Conservation (phyloP, 2,797 vertebrate genomes). For the Enteromius argenteus region DNA sequence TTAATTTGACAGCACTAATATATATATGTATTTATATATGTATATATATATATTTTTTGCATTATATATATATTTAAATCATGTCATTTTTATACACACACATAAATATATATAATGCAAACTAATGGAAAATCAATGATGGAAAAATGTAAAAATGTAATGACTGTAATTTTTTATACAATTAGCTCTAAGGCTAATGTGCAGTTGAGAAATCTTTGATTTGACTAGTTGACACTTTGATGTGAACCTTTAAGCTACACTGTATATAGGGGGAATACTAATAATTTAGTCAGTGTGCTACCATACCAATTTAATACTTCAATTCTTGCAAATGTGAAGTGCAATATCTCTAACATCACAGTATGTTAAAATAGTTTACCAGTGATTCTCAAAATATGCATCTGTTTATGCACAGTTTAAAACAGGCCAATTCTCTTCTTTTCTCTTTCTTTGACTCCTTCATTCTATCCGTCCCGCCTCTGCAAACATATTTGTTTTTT, state of each 20-base stretch:
- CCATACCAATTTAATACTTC: too few relatives aligned
- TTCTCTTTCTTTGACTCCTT: neutral
- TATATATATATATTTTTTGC: too few relatives aligned
- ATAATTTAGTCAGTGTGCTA: neutral
- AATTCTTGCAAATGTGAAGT: neutral
- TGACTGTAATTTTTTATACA: neutral
- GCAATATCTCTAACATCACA: neutral
- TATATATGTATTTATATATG: too few relatives aligned
- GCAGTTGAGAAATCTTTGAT: neutral
- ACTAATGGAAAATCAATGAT: too few relatives aligned
- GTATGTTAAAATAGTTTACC: neutral
- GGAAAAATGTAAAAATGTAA: too few relatives aligned
- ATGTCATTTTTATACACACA: too few relatives aligned
- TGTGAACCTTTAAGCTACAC: neutral
- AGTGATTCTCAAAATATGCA: neutral
- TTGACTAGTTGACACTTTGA: neutral
- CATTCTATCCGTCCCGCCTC: slow-evolving; percentile 18
- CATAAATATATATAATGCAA: too few relatives aligned
- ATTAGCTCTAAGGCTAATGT: neutral
- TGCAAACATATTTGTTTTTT: slow-evolving; percentile 45
- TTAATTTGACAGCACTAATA: too few relatives aligned
- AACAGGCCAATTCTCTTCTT: slow-evolving; percentile 5
- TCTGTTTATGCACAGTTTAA: neutral
- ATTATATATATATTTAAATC: too few relatives aligned
- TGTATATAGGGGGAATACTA: neutral